Percentiles rank a stretch among this genome's conserved stretches.
These are phyloP conservation scores for Maccullochella peelii DNA, from an alignment of 2,113 vertebrate species.

Conservation along the genomic window DNA sequence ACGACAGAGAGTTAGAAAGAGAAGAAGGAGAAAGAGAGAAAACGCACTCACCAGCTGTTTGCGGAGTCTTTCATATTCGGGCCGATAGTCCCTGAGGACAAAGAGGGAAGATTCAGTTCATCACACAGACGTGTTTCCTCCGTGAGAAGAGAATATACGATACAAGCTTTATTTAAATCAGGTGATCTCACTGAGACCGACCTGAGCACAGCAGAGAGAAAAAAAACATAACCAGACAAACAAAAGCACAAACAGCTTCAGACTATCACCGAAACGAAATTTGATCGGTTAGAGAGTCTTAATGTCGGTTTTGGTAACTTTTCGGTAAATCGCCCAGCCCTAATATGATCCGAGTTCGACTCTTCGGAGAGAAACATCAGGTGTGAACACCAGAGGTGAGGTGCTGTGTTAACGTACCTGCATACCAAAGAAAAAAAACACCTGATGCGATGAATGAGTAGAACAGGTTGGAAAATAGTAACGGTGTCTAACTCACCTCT, in stretches of 20 bases:
- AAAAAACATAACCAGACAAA: too few relatives aligned
- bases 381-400: too few relatives aligned
- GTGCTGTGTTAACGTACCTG: background rate
- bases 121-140: too few relatives aligned
- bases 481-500: constrained; percentile 85
- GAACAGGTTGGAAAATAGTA: background rate
- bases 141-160: too few relatives aligned
- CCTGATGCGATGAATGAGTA: background rate
- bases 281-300: too few relatives aligned
- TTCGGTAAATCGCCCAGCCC: too few relatives aligned
- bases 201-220: too few relatives aligned
- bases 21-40: background rate
- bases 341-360: too few relatives aligned
- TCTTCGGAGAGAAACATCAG: background rate
- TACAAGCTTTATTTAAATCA: too few relatives aligned
- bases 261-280: background rate
- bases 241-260: too few relatives aligned
- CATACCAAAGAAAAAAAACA: background rate
- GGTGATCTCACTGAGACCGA: too few relatives aligned
- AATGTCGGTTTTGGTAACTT: too few relatives aligned
- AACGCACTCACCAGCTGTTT: constrained; percentile 86
- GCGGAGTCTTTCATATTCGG: constrained; percentile 92
- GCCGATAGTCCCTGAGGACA: constrained; percentile 91
- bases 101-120: background rate
- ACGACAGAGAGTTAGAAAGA: background rate